Base-by-base conservation (phyloP, 2,113 vertebrate genomes). In the Mirounga angustirostris region DNA sequence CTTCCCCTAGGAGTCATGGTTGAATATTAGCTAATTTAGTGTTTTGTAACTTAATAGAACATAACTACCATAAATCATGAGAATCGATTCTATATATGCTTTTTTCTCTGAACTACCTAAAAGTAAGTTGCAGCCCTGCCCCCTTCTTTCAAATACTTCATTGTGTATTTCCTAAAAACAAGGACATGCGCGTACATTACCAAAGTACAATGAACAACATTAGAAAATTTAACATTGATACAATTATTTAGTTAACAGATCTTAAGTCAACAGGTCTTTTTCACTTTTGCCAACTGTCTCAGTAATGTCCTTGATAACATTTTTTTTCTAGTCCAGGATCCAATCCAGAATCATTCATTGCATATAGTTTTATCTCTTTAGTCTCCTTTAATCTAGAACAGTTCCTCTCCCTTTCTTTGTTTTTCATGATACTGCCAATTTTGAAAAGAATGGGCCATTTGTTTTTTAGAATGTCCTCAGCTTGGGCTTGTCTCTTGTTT, bases 401-500 rank as follows among this genome's bases (percentile, higher is more conserved):
- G 71, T 85, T 85, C 71, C 71, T 94, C 46, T 15, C 9, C 52
- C 63, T 73, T 78, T 81, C 26, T 83, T 71, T 71, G 12, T 59
- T 94, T 94, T 81, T 90, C 46, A 81, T 80, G 65, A 73, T 36
- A 50, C 21, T 94, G 74, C n/a, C 36, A 58, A 71, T 95, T 86
- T 86, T 87, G 3, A 63, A 87, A 54, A 54, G 15, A 89, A 71
- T 4, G 78, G 65, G 15, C 24, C 36, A 82, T 58, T 95, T 65
- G 46, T 56, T 52, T 91, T 95, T 19, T 82, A 78, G 65, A 82
- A 74, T 67, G 40, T 28, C 36, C 9, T 71, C 69, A 56, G 18
- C 9, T 88, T 89, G 52, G 24, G 18, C 52, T 92, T 89, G 76
- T 78, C 76, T 96, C 0, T 82, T 73, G 54, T 96, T 85, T 83